These are phyloP conservation scores for Galaxias olidus DNA, from an alignment of 2,797 vertebrate species.

Conservation along the genomic window DNA sequence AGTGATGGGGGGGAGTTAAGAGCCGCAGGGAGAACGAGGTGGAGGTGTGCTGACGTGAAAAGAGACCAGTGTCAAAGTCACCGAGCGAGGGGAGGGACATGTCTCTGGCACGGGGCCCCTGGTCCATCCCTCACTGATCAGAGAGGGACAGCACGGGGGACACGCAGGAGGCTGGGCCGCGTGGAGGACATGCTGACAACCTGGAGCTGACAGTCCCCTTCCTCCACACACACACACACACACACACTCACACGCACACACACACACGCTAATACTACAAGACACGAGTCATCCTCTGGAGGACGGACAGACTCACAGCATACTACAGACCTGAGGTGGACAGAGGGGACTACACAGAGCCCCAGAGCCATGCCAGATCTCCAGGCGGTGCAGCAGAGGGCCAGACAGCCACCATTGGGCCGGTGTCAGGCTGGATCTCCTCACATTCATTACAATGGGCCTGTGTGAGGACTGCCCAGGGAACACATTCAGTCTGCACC, in stretches of 20 bases:
- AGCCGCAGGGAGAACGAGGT: too few relatives aligned
- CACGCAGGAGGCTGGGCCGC: background rate
- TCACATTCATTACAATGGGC: background rate
- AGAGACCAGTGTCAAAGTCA: background rate
- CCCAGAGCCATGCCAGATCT: too few relatives aligned
- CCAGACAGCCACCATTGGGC: background rate
- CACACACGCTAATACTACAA: background rate
- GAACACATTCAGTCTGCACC: background rate
- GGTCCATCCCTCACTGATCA: background rate
- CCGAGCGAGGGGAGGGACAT: background rate
- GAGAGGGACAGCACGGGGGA: background rate
- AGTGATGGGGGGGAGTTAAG: background rate
- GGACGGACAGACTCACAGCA: background rate
- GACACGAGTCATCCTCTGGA: background rate
- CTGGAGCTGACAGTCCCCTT: background rate
- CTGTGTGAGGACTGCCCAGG: too few relatives aligned
- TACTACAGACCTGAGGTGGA: background rate
- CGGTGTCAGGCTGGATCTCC: background rate
- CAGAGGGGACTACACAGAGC: background rate
- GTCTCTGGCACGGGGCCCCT: constrained; percentile 1
- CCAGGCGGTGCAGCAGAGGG: background rate
- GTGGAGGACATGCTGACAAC: background rate
- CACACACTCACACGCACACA: constrained; percentile 5
- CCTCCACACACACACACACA: background rate
- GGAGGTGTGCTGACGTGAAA: constrained; percentile 4